Conservation (phyloP, 2,113 vertebrate genomes). For the Antidorcas marsupialis region DNA sequence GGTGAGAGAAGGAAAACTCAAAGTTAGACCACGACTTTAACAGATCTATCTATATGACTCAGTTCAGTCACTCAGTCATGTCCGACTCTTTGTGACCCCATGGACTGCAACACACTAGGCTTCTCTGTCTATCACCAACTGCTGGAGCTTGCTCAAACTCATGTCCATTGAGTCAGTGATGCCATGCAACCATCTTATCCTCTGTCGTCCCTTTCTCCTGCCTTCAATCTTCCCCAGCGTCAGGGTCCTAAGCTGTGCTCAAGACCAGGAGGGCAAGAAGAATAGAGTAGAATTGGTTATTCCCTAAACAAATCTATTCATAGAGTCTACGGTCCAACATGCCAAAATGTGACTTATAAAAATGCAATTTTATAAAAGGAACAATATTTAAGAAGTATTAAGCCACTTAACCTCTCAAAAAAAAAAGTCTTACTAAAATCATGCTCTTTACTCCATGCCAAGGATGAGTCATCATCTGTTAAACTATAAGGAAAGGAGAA, state of each 20-base stretch:
- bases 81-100: neutral
- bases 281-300: neutral
- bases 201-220: neutral
- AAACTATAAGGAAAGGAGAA: constrained; percentile 21
- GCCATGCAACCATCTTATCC: neutral
- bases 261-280: neutral
- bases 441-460: constrained; percentile 21
- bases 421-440: constrained; percentile 30
- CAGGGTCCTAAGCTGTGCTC: neutral
- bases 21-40: neutral
- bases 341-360: constrained; percentile 25
- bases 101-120: neutral
- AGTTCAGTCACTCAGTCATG: neutral
- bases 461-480: constrained; percentile 46
- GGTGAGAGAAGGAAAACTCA: neutral
- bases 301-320: constrained; percentile 17
- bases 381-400: constrained; percentile 10
- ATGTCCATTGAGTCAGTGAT: neutral
- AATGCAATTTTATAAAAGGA: neutral
- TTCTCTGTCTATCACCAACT: neutral
- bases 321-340: neutral
- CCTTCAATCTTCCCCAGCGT: neutral
- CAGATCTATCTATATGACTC: neutral
- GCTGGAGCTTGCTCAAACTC: neutral
- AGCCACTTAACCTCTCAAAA: neutral